Base-by-base conservation (phyloP, 37 sponge, comb jelly and placozoan genomes). In the Ianthella basta region DNA sequence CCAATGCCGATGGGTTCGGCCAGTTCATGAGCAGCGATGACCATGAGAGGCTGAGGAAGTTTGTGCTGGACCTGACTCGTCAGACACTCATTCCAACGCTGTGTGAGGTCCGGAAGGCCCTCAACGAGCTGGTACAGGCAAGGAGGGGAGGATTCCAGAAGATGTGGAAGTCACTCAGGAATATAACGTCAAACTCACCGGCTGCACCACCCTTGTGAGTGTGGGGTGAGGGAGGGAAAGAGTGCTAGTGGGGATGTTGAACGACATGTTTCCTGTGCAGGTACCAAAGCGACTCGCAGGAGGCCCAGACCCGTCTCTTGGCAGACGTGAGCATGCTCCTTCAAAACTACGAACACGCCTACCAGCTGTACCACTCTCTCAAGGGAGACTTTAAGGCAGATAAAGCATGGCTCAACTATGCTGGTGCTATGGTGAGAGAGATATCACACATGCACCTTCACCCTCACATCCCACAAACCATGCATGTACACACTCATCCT, bases 321-420 rank as follows among this genome's bases (percentile, higher is more conserved):
- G 99, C 89, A 0, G 99, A 99, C 88, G 29, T 99, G 15, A 84
- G 94, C 25, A 92, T 99, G 68, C 89, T 99, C n/a, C 84, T 93
- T 25, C 99, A 99, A 75, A 92, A 89, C 88, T 99, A 95, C 57
- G 95, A 95, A 27, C 85, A 89, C 24, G 92, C 99, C 33, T 91
- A 92, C 25, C 85, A 73, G 74, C 92, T 81, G 66, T 96, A 96
- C 83, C 91, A 93, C 70, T 77, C 87, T 19, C 89, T 91, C 65
- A 99, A 93, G 86, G 90, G 92, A 72, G 99, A 96, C 74, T 94
- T 95, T 86, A 92, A 94, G 69, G 75, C 74, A 13, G 88, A 90
- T 65, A 86, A 86, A 54, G 91, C 93, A 15, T 94, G 93, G 95
- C 44, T 88, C 55, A 86, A 96, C 85, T 96, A 95, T 44, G 97